Conservation (phyloP, 2,888 invertebrate species). For the Tyria jacobaeae region DNA sequence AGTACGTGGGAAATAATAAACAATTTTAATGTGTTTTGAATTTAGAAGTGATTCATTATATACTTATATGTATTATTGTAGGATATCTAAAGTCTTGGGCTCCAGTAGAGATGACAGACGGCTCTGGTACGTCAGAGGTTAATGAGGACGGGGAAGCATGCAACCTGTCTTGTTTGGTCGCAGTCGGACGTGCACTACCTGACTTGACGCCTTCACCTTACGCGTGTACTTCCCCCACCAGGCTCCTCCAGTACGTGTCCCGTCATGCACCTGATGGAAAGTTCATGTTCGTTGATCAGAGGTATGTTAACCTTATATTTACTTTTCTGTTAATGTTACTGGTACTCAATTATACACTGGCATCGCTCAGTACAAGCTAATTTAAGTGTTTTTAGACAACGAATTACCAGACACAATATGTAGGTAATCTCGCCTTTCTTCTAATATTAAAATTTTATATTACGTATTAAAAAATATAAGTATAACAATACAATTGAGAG, state of each 20-base stretch:
- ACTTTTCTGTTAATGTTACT: too few relatives aligned
- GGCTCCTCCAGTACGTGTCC: slow-evolving; percentile 92
- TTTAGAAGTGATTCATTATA: too few relatives aligned
- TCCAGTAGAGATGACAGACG: slow-evolving; percentile 91
- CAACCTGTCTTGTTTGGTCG: slow-evolving; percentile 95
- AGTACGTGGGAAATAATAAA: neutral
- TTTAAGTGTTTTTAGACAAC: too few relatives aligned
- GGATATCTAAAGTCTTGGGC: slow-evolving; percentile 97
- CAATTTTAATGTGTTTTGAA: too few relatives aligned
- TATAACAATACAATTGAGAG: too few relatives aligned
- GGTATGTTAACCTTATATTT: slow-evolving; percentile 80
- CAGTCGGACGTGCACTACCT: slow-evolving; percentile 92
- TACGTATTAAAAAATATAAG: too few relatives aligned
- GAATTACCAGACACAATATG: too few relatives aligned
- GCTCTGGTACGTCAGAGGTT: slow-evolving; percentile 88
- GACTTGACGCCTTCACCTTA: slow-evolving; percentile 76
- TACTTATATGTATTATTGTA: slow-evolving; percentile 37
- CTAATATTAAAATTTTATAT: too few relatives aligned
- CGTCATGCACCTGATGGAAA: slow-evolving; percentile 96
- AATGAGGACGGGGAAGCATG: slow-evolving; percentile 83
- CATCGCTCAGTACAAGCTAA: too few relatives aligned
- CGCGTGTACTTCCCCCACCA: slow-evolving; percentile 67
- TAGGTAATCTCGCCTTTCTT: too few relatives aligned
- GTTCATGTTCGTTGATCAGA: slow-evolving; percentile 96
- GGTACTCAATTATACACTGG: too few relatives aligned